phyloP scores from a whole-genome alignment of 2,797 vertebrate species.

The Decapterus maruadsi region DNA sequence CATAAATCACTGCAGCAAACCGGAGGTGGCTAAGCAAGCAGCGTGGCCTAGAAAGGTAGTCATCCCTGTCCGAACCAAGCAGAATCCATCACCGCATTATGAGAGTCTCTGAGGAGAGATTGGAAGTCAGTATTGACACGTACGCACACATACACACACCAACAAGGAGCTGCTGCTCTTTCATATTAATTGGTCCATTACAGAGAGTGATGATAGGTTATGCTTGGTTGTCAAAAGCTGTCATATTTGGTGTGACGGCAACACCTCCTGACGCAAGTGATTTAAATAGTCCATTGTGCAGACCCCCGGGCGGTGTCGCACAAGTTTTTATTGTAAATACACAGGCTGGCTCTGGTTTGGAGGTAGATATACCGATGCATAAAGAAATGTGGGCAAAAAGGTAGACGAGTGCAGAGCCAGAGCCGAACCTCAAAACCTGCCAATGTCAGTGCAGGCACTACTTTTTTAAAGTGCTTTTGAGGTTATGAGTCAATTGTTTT shows the following conservation, averaged over 20 bases:
- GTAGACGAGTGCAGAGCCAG: background rate
- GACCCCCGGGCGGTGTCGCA: conserved; percentile 8
- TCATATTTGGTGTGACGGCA: conserved; percentile 66
- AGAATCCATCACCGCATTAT: conserved; percentile 87
- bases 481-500: background rate
- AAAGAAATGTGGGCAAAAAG: background rate
- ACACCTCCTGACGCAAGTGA: conserved; percentile 64
- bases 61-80: conserved; percentile 83
- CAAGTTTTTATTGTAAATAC: conserved; percentile 31
- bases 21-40: conserved; percentile 86
- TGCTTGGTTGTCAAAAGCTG: conserved; percentile 70
- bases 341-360: background rate
- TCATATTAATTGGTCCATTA: conserved; percentile 82
- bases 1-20: conserved; percentile 90
- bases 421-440: background rate
- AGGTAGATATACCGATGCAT: conserved; percentile 16
- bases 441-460: background rate
- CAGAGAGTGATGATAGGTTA: conserved; percentile 75
- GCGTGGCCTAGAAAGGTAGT: conserved; percentile 89
- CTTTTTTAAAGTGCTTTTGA: background rate
- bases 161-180: conserved; percentile 56
- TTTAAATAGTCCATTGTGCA: conserved; percentile 70
- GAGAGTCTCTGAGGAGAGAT: conserved; percentile 84
- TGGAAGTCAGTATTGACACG: conserved; percentile 70
- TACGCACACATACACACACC: conserved; percentile 18